A percentile compares a stretch with the other conserved stretches of the same genome.
Evolutionary conservation across 2,113 vertebrate genomes (phyloP).

Genomic region (Bettongia penicillata): DNA sequence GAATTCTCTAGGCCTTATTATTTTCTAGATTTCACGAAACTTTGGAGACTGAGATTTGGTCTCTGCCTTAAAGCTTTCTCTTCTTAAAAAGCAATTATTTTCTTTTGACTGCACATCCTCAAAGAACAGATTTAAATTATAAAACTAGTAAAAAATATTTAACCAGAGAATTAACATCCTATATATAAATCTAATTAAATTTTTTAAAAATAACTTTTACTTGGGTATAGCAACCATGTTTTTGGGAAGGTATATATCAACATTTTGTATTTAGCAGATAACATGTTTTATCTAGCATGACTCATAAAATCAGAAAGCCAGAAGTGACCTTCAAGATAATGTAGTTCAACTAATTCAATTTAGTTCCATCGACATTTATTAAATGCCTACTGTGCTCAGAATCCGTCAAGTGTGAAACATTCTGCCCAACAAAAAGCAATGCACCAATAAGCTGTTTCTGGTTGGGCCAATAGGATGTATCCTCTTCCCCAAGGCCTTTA

Average conservation of each 20-base stretch:
- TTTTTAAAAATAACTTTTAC: background rate
- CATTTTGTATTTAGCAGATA: constrained; percentile 8
- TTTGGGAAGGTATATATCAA: background rate
- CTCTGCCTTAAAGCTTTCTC: constrained; percentile 24
- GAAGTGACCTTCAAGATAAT: background rate
- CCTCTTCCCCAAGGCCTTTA: background rate
- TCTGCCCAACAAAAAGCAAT: background rate
- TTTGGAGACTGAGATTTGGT: background rate
- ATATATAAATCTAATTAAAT: background rate
- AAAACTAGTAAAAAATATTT: background rate
- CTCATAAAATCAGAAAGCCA: background rate
- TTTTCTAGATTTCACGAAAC: constrained; percentile 3
- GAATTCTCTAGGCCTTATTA: background rate
- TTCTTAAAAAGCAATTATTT: constrained; percentile 21
- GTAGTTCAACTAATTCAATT: background rate
- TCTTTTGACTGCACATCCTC: constrained; percentile 5
- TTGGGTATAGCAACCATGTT: background rate
- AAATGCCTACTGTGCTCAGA: background rate
- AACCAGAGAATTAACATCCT: background rate
- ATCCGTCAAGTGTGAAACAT: background rate
- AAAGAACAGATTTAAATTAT: background rate
- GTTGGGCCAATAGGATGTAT: background rate
- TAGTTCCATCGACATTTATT: background rate
- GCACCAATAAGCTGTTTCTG: background rate
- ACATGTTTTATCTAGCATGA: constrained; percentile 32